Base-by-base conservation (phyloP, 2,113 vertebrate genomes). In the Ramphastos sulfuratus region DNA sequence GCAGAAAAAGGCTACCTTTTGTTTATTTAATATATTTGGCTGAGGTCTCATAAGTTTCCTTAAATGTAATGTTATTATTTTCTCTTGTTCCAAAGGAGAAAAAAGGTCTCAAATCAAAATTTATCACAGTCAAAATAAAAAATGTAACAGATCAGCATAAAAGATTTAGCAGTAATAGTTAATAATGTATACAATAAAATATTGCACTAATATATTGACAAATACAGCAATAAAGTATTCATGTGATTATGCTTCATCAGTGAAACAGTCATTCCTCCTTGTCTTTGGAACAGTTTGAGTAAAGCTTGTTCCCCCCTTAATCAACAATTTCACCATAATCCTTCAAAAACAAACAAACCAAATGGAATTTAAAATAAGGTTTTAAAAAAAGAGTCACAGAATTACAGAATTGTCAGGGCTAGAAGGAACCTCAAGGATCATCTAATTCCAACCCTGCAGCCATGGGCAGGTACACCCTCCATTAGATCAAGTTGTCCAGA, bases 141-240 rank as follows among this genome's bases (percentile, higher is more conserved):
- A 96, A 97, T 74, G 82, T 83, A 97, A 95, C 85, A 96, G 95
- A 96, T 85, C 66, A 93, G 81, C 79, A 98, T 98, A 93, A 98
- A 98, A 98, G 87, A 97, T 98, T 97, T 97, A 98, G 78, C 71
- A 96, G 85, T 63, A 95, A 93, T 80, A 95, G 85, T 98, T 97
- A 98, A 98, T 98, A 98, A 98, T 97, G 96, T 96, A 98, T 97
- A 91, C 90, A 96, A 97, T 97, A 97, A 98, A 96, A 97, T 97
- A 98, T 96, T 92, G 88, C 72, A 92, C 91, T 97, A 97, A 97
- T 98, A 97, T 97, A 97, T 98, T 98, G 97, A 98, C 96, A 98
- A 98, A 98, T 97, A 96, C 91, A 95, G 85, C 72, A 97, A 97
- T 98, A 97, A 97, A 97, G 54, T 97, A 97, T 97, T 98, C 96